phyloP scores from a whole-genome alignment of 1,140 invertebrate genomes.

The Leptopilina boulardi region DNA sequence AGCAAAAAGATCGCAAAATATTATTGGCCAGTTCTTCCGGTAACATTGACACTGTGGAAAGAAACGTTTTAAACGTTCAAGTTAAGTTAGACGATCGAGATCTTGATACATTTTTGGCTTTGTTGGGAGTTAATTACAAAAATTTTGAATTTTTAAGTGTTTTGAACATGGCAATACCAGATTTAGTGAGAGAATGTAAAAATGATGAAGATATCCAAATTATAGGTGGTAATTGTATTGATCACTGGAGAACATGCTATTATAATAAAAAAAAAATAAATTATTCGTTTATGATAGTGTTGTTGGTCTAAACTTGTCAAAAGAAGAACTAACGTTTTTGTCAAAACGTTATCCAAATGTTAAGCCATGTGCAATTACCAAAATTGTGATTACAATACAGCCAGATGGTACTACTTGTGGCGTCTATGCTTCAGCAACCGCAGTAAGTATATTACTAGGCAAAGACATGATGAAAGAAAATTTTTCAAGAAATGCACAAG shows the following conservation, averaged over 20 bases:
- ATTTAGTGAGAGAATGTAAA: neutral
- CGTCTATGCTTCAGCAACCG: neutral
- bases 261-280: neutral
- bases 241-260: neutral
- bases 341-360: neutral
- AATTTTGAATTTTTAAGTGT: neutral
- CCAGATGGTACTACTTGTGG: neutral
- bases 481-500: neutral
- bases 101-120: neutral
- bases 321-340: neutral
- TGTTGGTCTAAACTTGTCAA: no score
- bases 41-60: neutral
- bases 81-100: neutral
- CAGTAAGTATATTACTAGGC: neutral
- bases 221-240: neutral
- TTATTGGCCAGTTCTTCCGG: neutral
- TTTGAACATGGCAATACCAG: neutral
- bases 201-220: neutral
- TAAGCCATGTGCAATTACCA: neutral
- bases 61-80: neutral
- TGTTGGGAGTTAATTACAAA: neutral
- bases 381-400: no score
- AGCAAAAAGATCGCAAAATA: neutral
- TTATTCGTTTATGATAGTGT: no score
- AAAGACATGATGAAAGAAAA: neutral